These are phyloP conservation scores for Myopa tessellatipennis DNA, from an alignment of 2,888 invertebrate species.

Conservation along the genomic window DNA sequence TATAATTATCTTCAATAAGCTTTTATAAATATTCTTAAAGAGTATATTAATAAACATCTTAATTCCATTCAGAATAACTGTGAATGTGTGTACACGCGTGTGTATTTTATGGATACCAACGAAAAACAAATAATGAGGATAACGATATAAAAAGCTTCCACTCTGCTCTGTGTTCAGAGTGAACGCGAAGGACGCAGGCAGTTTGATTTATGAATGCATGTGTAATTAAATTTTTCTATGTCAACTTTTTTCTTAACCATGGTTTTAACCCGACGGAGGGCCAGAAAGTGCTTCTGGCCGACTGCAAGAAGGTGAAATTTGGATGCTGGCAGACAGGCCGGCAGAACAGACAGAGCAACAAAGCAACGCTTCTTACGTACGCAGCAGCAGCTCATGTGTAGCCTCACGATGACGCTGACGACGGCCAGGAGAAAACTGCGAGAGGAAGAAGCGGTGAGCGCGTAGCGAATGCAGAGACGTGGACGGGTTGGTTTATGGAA, in stretches of 20 bases:
- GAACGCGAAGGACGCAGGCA: constrained; percentile 35
- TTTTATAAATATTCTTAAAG: too few relatives aligned
- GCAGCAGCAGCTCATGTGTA: not conserved
- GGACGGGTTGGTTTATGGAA: not conserved
- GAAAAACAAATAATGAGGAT: too few relatives aligned
- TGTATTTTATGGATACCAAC: not conserved
- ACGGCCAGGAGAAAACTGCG: not conserved
- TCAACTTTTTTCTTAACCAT: constrained; percentile 28
- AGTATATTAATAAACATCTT: not conserved
- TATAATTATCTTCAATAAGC: too few relatives aligned
- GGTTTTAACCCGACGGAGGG: not conserved
- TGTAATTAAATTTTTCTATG: constrained; percentile 53
- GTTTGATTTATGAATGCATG: constrained; percentile 54
- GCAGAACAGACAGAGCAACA: not conserved
- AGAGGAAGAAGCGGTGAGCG: constrained; percentile 33
- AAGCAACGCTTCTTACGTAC: not conserved
- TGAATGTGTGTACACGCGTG: too few relatives aligned
- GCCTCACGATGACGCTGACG: not conserved
- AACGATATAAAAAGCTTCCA: too few relatives aligned
- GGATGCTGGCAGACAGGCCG: not conserved
- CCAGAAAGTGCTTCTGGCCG: not conserved
- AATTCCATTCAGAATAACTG: too few relatives aligned
- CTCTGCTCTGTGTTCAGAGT: too few relatives aligned
- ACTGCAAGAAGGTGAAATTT: not conserved
- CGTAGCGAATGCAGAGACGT: not conserved